A percentile compares a stretch with the other conserved stretches of the same genome.
phyloP scores from a whole-genome alignment of 2,888 invertebrate species.

The Fissipunctia ypsillon region DNA sequence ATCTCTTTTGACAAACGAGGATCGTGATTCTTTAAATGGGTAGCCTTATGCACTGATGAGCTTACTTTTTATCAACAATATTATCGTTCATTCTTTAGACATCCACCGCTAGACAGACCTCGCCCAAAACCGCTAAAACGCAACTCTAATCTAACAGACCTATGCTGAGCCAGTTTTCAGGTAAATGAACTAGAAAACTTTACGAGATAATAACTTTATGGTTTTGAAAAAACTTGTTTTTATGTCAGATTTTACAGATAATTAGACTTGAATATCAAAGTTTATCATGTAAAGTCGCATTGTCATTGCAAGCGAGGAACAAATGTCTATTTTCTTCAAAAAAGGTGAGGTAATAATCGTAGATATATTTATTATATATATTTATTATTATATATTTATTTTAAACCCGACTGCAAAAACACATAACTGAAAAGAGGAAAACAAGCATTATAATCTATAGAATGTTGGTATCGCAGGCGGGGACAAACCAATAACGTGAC shows the following conservation, averaged over 20 bases:
- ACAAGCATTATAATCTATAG: no score
- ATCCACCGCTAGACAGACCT: neutral
- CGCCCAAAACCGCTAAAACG: neutral
- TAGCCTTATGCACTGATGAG: no score
- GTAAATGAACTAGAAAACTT: neutral
- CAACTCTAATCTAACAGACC: neutral
- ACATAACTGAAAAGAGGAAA: no score
- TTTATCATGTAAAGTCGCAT: neutral
- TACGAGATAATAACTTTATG: conserved; percentile 1
- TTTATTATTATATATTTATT: no score
- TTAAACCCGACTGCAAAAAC: no score
- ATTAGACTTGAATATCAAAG: conserved; percentile 11
- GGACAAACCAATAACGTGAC: no score
- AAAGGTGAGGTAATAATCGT: neutral
- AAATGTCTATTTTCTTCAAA: neutral
- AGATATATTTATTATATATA: no score
- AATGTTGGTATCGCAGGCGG: no score
- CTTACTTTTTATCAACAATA: neutral
- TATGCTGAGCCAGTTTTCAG: neutral
- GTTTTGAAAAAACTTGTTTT: conserved; percentile 1
- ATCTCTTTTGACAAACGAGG: no score
- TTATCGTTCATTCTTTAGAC: neutral
- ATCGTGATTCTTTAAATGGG: no score
- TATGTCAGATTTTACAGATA: conserved; percentile 1
- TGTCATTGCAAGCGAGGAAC: neutral